A percentile compares a stretch with the other conserved stretches of the same genome.
phyloP scores from a whole-genome alignment of 2,888 invertebrate species.

The Microctonus brassicae region DNA sequence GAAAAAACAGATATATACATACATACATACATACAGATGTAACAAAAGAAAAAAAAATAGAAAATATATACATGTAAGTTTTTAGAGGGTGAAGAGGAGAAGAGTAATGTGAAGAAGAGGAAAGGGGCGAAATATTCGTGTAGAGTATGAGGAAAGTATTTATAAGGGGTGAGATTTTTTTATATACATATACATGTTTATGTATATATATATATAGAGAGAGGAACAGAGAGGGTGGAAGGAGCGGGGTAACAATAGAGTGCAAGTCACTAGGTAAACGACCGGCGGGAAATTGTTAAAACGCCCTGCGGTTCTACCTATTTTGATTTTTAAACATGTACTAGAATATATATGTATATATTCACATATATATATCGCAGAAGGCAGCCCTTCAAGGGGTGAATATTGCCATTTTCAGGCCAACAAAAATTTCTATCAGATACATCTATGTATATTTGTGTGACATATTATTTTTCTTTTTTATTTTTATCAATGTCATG shows the following conservation, averaged over 20 bases:
- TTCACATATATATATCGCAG: neutral
- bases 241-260: conserved; percentile 61
- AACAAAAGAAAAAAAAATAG: neutral
- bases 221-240: conserved; percentile 39
- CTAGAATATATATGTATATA: neutral
- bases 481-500: neutral
- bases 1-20: conserved; percentile 26
- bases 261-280: conserved; percentile 70
- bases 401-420: conserved; percentile 20
- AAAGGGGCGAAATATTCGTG: conserved; percentile 13
- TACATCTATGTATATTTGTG: neutral
- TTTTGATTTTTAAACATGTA: conserved; percentile 52
- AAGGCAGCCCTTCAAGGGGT: conserved; percentile 27
- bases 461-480: neutral
- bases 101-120: conserved; percentile 35
- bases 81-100: conserved; percentile 27
- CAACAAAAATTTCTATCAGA: neutral
- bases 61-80: conserved; percentile 8
- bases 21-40: neutral
- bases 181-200: too few species aligned
- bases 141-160: conserved; percentile 12
- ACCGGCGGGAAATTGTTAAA: conserved; percentile 65
- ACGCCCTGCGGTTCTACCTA: conserved; percentile 59
- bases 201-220: too few species aligned
- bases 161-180: conserved; percentile 34